Conservation (phyloP, 2,797 vertebrate species). For the Notoglanidium macrostoma region DNA sequence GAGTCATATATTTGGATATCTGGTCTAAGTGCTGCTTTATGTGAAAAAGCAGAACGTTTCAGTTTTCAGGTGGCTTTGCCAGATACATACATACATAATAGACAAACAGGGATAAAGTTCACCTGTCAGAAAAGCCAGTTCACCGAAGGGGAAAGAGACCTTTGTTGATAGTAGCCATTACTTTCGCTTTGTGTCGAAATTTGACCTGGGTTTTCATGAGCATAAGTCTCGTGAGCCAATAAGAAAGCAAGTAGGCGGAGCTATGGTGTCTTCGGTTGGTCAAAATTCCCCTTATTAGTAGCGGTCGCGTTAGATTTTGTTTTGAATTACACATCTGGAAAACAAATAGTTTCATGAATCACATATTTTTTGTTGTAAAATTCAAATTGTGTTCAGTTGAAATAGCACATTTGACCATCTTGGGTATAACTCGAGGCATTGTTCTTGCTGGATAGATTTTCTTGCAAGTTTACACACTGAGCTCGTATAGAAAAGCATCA, state of each 20-base stretch:
- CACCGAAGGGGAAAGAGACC: not conserved
- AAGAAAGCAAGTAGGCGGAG: not conserved
- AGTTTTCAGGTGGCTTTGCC: too few species aligned
- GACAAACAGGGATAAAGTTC: not conserved
- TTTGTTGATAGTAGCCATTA: not conserved
- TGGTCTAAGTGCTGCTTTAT: not conserved
- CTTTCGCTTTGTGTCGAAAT: not conserved
- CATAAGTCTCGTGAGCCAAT: not conserved
- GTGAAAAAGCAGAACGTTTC: too few species aligned
- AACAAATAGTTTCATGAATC: not conserved
- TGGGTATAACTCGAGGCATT: not conserved
- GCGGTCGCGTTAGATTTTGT: not conserved
- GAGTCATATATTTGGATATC: not conserved
- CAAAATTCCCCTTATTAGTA: not conserved
- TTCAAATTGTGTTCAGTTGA: not conserved
- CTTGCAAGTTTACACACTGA: not conserved
- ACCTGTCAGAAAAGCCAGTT: not conserved
- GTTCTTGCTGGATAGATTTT: not conserved
- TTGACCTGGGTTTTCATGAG: not conserved
- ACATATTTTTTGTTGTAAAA: not conserved
- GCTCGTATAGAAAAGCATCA: too few species aligned
- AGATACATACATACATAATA: not conserved
- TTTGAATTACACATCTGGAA: not conserved
- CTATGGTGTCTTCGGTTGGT: not conserved
- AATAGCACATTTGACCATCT: not conserved